These are phyloP conservation scores for Eumaeus atala DNA, from an alignment of 1,140 invertebrate genomes.

Conservation along the genomic window DNA sequence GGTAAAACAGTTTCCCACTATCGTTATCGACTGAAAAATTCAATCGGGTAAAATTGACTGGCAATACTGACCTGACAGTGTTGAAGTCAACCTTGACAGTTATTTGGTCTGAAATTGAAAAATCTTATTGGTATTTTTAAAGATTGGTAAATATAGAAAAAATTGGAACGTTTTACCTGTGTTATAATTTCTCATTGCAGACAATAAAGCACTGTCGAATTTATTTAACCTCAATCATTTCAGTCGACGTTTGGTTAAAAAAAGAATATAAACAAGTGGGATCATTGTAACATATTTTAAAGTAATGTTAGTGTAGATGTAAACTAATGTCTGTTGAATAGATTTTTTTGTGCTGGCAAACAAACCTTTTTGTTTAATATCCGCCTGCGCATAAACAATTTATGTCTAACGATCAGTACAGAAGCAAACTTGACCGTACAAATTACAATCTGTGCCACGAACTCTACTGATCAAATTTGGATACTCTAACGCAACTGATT, in stretches of 20 bases:
- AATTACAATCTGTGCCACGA: conserved; percentile 49
- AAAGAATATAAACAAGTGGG: conserved; percentile 61
- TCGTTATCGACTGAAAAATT: no score
- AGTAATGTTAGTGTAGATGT: conserved; percentile 66
- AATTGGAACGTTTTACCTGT: no score
- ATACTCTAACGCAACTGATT: conserved; percentile 24
- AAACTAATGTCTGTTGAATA: conserved; percentile 47
- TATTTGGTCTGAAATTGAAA: no score
- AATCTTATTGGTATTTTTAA: no score
- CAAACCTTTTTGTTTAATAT: no score
- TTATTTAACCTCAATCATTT: conserved; percentile 27
- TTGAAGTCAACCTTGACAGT: no score
- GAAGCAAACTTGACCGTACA: no score
- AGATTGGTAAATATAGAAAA: no score
- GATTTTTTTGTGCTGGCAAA: conserved; percentile 39
- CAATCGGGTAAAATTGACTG: no score
- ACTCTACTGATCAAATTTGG: conserved; percentile 43
- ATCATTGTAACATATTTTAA: conserved; percentile 73
- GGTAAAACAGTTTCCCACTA: no score
- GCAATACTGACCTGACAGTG: no score
- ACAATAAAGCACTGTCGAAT: conserved; percentile 34
- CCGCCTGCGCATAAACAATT: no score
- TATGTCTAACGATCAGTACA: conserved; percentile 26
- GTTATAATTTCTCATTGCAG: conserved; percentile 33
- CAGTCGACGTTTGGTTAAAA: conserved; percentile 46